These are phyloP conservation scores for Cryptotis parvus DNA, from an alignment of 2,113 vertebrate species.

Conservation along the genomic window DNA sequence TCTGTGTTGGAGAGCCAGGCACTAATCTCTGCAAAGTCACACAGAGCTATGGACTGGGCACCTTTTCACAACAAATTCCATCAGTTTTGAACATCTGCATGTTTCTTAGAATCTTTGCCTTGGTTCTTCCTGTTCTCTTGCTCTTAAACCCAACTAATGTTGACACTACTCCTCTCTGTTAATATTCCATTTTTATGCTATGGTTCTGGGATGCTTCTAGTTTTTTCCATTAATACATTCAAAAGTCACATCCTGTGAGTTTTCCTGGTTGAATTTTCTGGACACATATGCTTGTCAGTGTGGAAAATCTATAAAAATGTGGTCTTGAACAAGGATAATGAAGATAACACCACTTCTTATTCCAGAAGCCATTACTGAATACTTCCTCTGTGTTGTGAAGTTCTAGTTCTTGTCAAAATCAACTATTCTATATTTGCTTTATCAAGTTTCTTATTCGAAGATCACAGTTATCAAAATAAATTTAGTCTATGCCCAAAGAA, in stretches of 20 bases:
- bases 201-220: not conserved
- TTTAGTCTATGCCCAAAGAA: constrained; percentile 16
- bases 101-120: not conserved
- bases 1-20: not conserved
- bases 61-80: not conserved
- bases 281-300: not conserved
- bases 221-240: constrained; percentile 36
- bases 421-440: constrained; percentile 12
- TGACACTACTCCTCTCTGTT: not conserved
- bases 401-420: not conserved
- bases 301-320: constrained; percentile 11
- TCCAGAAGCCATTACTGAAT: constrained; percentile 31
- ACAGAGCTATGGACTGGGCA: not conserved
- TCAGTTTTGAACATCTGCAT: not conserved
- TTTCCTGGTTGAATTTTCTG: constrained; percentile 37
- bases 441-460: not conserved
- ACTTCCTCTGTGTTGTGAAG: not conserved
- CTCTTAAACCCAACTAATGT: not conserved
- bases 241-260: constrained; percentile 30
- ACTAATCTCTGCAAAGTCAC: not conserved
- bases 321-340: not conserved
- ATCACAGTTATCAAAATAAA: not conserved
- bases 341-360: constrained; percentile 7
- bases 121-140: not conserved
- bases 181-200: not conserved